Evolutionary conservation across 37 sponge, comb jelly and placozoan genomes (phyloP).

Genomic region (Axinella damicornis): DNA sequence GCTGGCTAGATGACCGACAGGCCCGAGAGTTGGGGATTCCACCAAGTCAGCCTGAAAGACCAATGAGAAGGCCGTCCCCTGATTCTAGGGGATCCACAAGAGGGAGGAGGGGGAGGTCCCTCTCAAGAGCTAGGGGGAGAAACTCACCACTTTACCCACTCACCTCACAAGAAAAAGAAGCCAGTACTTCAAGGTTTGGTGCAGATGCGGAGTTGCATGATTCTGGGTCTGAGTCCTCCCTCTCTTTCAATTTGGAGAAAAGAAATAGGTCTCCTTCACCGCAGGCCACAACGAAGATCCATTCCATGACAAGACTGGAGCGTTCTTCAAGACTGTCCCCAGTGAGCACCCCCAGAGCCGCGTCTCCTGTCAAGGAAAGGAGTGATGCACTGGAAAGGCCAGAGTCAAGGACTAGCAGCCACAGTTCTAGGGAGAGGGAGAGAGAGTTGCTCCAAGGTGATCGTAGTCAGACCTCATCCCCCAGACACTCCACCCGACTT

Average conservation of each 20-base stretch:
- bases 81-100: background rate
- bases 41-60: background rate
- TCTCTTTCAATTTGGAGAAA: too few species aligned
- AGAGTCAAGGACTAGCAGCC: background rate
- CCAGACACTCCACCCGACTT: too few species aligned
- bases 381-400: background rate
- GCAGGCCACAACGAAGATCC: too few species aligned
- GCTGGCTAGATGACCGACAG: slow-evolving; percentile 21
- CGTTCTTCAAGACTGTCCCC: background rate
- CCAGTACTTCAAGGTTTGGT: background rate
- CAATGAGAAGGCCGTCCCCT: too few species aligned
- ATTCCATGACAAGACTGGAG: background rate
- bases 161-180: too few species aligned
- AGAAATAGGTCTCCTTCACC: too few species aligned
- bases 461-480: background rate
- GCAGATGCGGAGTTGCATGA: too few species aligned
- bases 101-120: background rate
- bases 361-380: background rate
- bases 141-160: background rate
- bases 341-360: background rate
- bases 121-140: background rate
- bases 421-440: slow-evolving; percentile 6
- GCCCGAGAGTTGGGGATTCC: slow-evolving; percentile 16
- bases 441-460: background rate
- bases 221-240: too few species aligned